These are phyloP conservation scores for Dioctria linearis DNA, from an alignment of 2,888 invertebrate species.

Conservation along the genomic window DNA sequence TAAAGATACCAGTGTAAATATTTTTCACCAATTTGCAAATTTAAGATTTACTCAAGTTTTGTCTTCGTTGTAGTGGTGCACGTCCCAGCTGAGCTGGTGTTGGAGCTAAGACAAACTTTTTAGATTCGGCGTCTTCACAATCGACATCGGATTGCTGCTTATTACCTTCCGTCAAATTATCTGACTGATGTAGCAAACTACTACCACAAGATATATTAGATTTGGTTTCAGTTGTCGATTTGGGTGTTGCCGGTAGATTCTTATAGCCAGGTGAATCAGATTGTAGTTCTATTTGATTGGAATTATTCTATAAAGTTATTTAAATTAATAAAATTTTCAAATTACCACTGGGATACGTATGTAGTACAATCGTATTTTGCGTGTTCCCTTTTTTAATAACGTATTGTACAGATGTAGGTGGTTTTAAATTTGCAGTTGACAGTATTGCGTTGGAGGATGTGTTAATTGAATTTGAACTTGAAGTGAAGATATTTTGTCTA, in stretches of 20 bases:
- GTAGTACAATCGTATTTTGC: conserved; percentile 59
- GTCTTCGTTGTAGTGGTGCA: conserved; percentile 89
- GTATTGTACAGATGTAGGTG: conserved; percentile 64
- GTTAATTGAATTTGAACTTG: conserved; percentile 42
- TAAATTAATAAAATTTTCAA: background rate
- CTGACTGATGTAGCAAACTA: conserved; percentile 23
- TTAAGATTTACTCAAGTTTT: conserved; percentile 79
- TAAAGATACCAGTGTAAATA: background rate
- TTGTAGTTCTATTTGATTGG: conserved; percentile 45
- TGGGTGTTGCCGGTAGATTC: conserved; percentile 70
- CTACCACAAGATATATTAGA: conserved; percentile 25
- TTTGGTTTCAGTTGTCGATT: conserved; percentile 62
- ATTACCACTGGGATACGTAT: conserved; percentile 59
- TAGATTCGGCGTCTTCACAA: conserved; percentile 62
- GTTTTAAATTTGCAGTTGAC: conserved; percentile 52
- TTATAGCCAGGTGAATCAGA: conserved; percentile 68
- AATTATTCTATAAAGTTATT: background rate
- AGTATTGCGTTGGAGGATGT: conserved; percentile 41
- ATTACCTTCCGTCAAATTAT: conserved; percentile 53
- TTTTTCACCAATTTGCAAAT: conserved; percentile 13
- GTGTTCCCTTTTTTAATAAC: conserved; percentile 65
- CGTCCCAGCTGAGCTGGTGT: conserved; percentile 95
- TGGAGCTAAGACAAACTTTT: conserved; percentile 86
- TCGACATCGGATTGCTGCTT: conserved; percentile 60
- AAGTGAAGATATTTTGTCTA: conserved; percentile 53